Base-by-base conservation (phyloP, 2,113 vertebrate genomes). In the Equus quagga region DNA sequence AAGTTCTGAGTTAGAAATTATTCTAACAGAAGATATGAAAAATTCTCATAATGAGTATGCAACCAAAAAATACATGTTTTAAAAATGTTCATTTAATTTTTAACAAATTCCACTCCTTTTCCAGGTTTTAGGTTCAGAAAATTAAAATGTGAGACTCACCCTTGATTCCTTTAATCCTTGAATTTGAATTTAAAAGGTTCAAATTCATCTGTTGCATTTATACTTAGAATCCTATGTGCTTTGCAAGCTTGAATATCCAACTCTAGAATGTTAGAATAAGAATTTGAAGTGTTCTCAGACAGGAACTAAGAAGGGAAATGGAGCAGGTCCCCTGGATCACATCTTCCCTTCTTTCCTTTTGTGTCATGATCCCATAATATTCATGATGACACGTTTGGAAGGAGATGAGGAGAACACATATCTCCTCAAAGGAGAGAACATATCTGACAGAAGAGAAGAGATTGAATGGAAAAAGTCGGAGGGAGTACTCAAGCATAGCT, bases 1-100 rank as follows among this genome's bases (percentile, higher is more conserved):
- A 88, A 92, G 85, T 33, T 46, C 44, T 44, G 23, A 75, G 67
- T 31, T 92, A 92, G 67, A 92, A 65, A 84, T 73, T 87, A 46
- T 44, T 73, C 64, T 82, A 88, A 92, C 6, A 89, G 83, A 92
- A 64, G 46, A 9, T 72, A 36, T 15, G 44, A 92, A 70, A 62
- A 91, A 46, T 58, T 54, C n/a, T 80, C 46, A 17, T 46, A 80
- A 81, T n/a, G 56, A 73, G 44, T 56, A 17, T 8, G 12, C 24
- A 60, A 49, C 24, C n/a, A 31, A 51, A 67, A 92, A 86, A 60
- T 49, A 73, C 19, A 83, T 11, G 26, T 54, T 41, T 41, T 41
- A 41, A 41, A 41, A 41, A 41, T 41, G 33, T 89, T 76, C 14
- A 44, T 62, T 72, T 54, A 76, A 69, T 26, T 60, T 83, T 18